Evolutionary conservation across 2,797 vertebrate species (phyloP), one percentile per base, ranked within the genome.

Genomic region (Varecia variegata): DNA sequence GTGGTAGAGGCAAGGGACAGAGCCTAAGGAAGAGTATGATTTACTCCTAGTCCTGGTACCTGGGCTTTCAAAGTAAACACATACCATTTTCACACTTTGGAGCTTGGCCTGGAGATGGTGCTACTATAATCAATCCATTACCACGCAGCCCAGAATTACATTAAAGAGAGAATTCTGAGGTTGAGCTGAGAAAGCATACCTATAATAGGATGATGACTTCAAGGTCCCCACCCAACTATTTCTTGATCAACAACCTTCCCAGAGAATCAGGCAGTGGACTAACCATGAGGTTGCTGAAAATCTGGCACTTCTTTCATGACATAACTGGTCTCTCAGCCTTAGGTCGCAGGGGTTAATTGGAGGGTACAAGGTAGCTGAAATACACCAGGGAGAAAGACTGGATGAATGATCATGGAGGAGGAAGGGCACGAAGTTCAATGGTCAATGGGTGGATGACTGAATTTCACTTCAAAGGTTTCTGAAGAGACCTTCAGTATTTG

Each of bases 391-490:
- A 81, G 15, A 94, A 74, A 82, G 79, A 67, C 7, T 38, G n/a
- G 25, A 84, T 70, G 67, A 62, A 2, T 25, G 54, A 94, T 81
- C 52, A 7, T 14, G 27, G 56, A 52, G 32, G 67, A 94, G n/a
- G 74, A 96, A 94, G 38, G 70, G 43, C 45, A 56, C 11, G 32
- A 81, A 47, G 38, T 81, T 92, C 73, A 87, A 90, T 6, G n/a
- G 56, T 86, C 12, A 83, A 32, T 60, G 84, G 74, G 35, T 30
- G 7, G 73, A 83, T 40, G 56, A 68, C n/a, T 83, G n/a, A 85
- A 88, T 77, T 90, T 90, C 54, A 96, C 38, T 83, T 96, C 77
- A 88, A 95, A 95, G 52, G 43, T 92, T 76, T 96, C 40, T 50
- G 47, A 89, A 93, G 40, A 92, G 81, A 77, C 54, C 30, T 93